phyloP scores from a whole-genome alignment of 2,888 invertebrate genomes.

The Andrena praecox region DNA sequence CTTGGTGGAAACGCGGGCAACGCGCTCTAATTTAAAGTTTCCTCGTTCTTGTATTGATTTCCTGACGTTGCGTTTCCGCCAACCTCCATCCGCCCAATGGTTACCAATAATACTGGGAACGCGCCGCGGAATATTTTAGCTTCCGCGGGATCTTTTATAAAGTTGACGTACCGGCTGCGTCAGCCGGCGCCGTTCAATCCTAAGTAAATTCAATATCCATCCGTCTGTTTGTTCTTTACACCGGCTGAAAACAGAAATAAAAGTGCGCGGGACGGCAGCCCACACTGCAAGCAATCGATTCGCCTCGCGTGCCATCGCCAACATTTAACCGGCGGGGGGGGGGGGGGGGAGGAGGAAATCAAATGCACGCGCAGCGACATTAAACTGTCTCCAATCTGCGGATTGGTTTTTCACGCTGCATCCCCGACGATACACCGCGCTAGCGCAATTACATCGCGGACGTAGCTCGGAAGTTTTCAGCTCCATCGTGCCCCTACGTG shows the following conservation, averaged over 20 bases:
- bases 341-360: background rate
- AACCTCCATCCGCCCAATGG: background rate
- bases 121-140: slow-evolving; percentile 52
- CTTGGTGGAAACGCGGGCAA: slow-evolving; percentile 36
- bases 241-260: slow-evolving; percentile 23
- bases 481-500: no score
- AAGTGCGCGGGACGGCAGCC: background rate
- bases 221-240: slow-evolving; percentile 50
- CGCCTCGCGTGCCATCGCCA: background rate
- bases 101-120: slow-evolving; percentile 43
- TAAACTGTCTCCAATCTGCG: background rate
- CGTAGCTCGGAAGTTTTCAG: slow-evolving; percentile 15
- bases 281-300: background rate
- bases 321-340: background rate
- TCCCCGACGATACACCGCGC: background rate
- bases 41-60: slow-evolving; percentile 52
- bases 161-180: slow-evolving; percentile 33
- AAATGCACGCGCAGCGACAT: background rate
- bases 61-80: slow-evolving; percentile 49
- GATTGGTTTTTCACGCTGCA: background rate
- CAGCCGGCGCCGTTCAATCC: slow-evolving; percentile 25
- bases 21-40: slow-evolving; percentile 58
- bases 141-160: slow-evolving; percentile 35
- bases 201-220: slow-evolving; percentile 60
- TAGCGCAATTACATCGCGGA: background rate